Evolutionary conservation across 2,113 vertebrate species (phyloP), one percentile per base, ranked within the genome.

Genomic region (Geococcyx californianus): DNA sequence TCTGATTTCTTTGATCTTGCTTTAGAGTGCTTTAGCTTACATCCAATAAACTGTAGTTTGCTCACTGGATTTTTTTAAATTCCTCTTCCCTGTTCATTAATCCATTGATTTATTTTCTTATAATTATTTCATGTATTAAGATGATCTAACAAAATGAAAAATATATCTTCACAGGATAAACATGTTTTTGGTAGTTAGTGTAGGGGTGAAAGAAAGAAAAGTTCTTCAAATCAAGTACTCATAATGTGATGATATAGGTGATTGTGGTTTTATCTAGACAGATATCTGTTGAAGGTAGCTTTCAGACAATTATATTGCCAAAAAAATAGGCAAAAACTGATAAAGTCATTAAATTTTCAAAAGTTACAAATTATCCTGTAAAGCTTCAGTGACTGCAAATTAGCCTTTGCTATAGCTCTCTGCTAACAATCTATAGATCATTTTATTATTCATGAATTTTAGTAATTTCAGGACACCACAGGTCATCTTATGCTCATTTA

Each of bases 401-500:
- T 98, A 98, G 97, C 98, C 98, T 97, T 94, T 98, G 96, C 96
- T 97, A 93, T 97, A 97, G 96, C 96, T 96, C 87, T 98, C 94
- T 98, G 96, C 95, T 98, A 98, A 98, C 97, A 98, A 98, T 97
- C 98, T 98, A 98, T 98, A 98, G 97, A 98, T 98, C 98, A 98
- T 98, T 98, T 98, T 98, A 98, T 98, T 98, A 98, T 98, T 98
- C 97, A 98, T 98, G 97, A 97, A 97, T 98, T 98, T 98, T 98
- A 98, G 97, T 98, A 98, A 98, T 98, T 98, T 97, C 96, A 97
- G 97, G 97, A 98, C 97, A 98, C 97, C 94, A 97, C 97, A 98
- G 98, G 98, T 98, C 98, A 98, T 98, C 97, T 97, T 96, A 87
- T 89, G 96, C 96, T 98, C 98, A 98, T 98, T 98, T 98, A 98